phyloP scores from a whole-genome alignment of 1,140 invertebrate genomes.

The Megalopta genalis region DNA sequence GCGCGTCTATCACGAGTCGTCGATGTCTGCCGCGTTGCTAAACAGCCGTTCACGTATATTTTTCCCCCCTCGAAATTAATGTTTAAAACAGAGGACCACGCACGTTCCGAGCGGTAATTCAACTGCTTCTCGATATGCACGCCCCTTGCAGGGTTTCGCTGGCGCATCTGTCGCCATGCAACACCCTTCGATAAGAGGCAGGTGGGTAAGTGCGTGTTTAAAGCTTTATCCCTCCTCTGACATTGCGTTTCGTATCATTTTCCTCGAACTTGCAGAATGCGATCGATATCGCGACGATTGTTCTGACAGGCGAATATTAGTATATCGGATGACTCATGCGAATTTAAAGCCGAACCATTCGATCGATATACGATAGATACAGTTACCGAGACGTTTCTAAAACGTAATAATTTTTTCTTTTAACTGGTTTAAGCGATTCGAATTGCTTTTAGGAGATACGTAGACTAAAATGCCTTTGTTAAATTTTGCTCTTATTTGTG shows the following conservation, averaged over 20 bases:
- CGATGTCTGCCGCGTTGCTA: not conserved
- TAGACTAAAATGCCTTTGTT: too few species aligned
- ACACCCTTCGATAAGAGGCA: constrained; percentile 61
- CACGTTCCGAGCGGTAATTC: constrained; percentile 55
- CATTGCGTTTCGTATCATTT: constrained; percentile 18
- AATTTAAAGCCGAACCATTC: not conserved
- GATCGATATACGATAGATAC: not conserved
- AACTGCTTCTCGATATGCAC: constrained; percentile 53
- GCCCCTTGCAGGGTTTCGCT: constrained; percentile 63
- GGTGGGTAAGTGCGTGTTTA: constrained; percentile 54
- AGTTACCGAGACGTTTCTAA: too few species aligned
- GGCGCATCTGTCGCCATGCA: constrained; percentile 64
- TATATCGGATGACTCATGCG: not conserved
- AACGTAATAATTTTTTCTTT: too few species aligned
- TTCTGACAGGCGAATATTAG: not conserved
- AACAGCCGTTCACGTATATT: constrained; percentile 18
- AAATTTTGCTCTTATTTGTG: too few species aligned
- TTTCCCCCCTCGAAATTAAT: not conserved
- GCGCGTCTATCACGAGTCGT: constrained; percentile 8
- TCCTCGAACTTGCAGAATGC: not conserved
- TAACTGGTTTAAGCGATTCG: too few species aligned
- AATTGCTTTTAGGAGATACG: too few species aligned
- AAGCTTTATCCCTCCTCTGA: not conserved
- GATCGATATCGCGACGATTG: not conserved
- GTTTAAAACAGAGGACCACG: constrained; percentile 31